Evolutionary conservation across 2,113 vertebrate species (phyloP).

Genomic region (Semnornis frantzii): DNA sequence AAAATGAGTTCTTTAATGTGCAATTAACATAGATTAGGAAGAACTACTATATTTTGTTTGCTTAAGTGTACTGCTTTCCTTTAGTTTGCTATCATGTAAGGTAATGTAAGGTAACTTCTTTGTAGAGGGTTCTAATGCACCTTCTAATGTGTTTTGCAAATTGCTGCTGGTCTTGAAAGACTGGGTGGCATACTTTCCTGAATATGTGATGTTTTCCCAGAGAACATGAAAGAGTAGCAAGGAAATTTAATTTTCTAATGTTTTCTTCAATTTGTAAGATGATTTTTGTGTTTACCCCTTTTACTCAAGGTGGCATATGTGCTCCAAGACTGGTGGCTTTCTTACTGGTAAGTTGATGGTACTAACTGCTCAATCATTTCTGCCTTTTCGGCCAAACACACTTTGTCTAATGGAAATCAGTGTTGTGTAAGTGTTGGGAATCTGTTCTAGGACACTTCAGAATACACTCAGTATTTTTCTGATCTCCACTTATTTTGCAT

Average conservation of each 20-base stretch:
- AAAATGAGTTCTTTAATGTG: slow-evolving; percentile 46
- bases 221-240: slow-evolving; percentile 38
- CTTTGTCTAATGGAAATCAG: neutral
- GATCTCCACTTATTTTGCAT: neutral
- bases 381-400: neutral
- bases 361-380: slow-evolving; percentile 75
- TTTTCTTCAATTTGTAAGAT: neutral
- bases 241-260: slow-evolving; percentile 28
- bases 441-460: neutral
- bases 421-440: neutral
- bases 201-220: slow-evolving; percentile 58
- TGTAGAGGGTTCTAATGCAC: slow-evolving; percentile 41
- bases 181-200: slow-evolving; percentile 51
- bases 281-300: neutral
- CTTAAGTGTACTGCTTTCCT: slow-evolving; percentile 47
- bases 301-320: slow-evolving; percentile 81
- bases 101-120: slow-evolving; percentile 60
- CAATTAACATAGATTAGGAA: slow-evolving; percentile 51
- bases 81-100: slow-evolving; percentile 37
- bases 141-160: slow-evolving; percentile 63
- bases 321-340: slow-evolving; percentile 97
- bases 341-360: slow-evolving; percentile 86
- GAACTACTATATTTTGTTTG: slow-evolving; percentile 41
- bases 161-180: slow-evolving; percentile 61
- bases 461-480: neutral